Evolutionary conservation across 2,888 invertebrate species (phyloP), one percentile per base, ranked within the genome.

Genomic region (Epirrhoe alternata): DNA sequence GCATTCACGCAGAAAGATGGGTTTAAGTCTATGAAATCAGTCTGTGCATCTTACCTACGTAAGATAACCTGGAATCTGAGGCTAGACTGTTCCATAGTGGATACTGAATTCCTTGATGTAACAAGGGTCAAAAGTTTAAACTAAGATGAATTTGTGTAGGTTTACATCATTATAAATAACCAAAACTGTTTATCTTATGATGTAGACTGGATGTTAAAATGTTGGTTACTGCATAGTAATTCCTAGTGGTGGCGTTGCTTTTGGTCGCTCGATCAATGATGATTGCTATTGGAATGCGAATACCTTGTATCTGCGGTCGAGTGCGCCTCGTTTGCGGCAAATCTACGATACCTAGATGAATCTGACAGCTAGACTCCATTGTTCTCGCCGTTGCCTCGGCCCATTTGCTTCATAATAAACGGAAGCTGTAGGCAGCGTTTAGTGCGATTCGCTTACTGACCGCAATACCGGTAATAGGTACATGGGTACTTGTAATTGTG

Each of bases 401-500:
- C 53, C 52, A 49, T 57, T 47, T 31, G 55, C 50, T 50, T 30
- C 47, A 55, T 50, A 55, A 38, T 4, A 38, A 55, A 38, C 49
- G 61, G 61, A 55, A 50, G 55, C 38, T 54, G 52, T 60, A n/a
- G 35, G 61, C 24, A 50, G 50, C 50, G 50, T 33, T 58, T 35
- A 12, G 50, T 58, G 16, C 12, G 12, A 59, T 49, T 35, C 53
- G 61, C 47, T 61, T 53, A 54, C 35, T 30, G 61, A 38, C 50
- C 38, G 38, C 45, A 30, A 47, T 54, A 49, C 14, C 35, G 24
- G 24, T 24, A 24, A 24, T 24, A 24, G 24, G 24, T 17, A 24
- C 30, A 5, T 31, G 31, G 6, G 6, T 35, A 35, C 35, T 10
- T 24, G 24, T 35, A 35, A 35, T 35, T 35, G 35, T 35, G 7